These are phyloP conservation scores for Drosophila lowei DNA, from an alignment of 1,140 invertebrate genomes.

Conservation along the genomic window DNA sequence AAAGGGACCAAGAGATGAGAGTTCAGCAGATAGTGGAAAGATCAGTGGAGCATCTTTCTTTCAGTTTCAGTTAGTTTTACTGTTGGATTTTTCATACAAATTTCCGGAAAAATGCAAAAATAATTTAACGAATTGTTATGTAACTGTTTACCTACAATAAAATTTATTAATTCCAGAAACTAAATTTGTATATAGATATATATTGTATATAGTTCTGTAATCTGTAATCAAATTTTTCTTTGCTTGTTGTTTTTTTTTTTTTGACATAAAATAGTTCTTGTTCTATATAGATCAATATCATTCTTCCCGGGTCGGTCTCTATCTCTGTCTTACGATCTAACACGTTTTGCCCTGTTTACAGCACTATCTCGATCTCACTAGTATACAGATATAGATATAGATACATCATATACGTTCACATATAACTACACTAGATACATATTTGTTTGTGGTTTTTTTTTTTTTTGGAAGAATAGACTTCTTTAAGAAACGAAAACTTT, in stretches of 20 bases:
- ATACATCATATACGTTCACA: slow-evolving; percentile 46
- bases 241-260: slow-evolving; percentile 1
- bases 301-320: slow-evolving; percentile 30
- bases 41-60: too few species aligned
- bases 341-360: slow-evolving; percentile 62
- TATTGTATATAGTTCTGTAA: slow-evolving; percentile 67
- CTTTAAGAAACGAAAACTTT: slow-evolving; percentile 65
- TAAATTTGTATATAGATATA: slow-evolving; percentile 79
- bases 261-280: slow-evolving; percentile 66
- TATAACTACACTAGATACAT: slow-evolving; percentile 59
- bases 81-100: background rate
- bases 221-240: slow-evolving; percentile 42
- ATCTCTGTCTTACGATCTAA: slow-evolving; percentile 56
- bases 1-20: too few species aligned
- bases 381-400: slow-evolving; percentile 48
- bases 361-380: slow-evolving; percentile 62
- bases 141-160: slow-evolving; percentile 70
- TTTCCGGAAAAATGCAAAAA: slow-evolving; percentile 7
- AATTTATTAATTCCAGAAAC: slow-evolving; percentile 81
- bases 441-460: slow-evolving; percentile 22
- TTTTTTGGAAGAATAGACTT: slow-evolving; percentile 57
- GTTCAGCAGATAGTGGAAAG: too few species aligned
- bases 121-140: slow-evolving; percentile 15
- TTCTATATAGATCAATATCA: slow-evolving; percentile 42
- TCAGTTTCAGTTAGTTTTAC: too few species aligned